A percentile compares a stretch with the other conserved stretches of the same genome.
Evolutionary conservation across 2,797 vertebrate species (phyloP).

Genomic region (Gallinago nigripennis): DNA sequence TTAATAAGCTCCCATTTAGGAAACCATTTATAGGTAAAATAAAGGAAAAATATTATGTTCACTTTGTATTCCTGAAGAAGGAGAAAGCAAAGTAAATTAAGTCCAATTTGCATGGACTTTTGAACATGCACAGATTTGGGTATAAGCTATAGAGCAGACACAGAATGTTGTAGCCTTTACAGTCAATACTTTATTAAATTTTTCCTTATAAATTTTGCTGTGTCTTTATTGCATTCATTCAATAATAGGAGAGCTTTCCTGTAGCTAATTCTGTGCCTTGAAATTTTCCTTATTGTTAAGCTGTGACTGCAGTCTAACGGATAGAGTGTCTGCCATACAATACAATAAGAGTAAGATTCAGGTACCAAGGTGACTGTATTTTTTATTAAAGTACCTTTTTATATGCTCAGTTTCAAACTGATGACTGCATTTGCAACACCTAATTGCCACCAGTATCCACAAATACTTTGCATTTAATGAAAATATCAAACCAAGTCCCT

Average conservation of each 20-base stretch:
- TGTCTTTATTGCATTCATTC: conserved; percentile 62
- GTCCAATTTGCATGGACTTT: conserved; percentile 60
- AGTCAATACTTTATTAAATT: conserved; percentile 72
- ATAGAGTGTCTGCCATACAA: not conserved
- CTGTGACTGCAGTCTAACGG: not conserved
- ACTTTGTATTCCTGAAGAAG: conserved; percentile 52
- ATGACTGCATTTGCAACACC: conserved; percentile 40
- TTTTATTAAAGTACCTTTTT: conserved; percentile 62
- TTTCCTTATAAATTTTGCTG: conserved; percentile 62
- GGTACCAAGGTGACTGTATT: conserved; percentile 42
- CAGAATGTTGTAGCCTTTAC: conserved; percentile 47
- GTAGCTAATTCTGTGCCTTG: conserved; percentile 44
- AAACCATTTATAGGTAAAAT: conserved; percentile 56
- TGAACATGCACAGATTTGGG: conserved; percentile 11
- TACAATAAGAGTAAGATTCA: not conserved
- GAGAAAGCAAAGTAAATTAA: conserved; percentile 55
- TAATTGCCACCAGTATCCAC: conserved; percentile 38
- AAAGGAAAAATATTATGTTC: conserved; percentile 27
- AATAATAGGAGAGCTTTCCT: conserved; percentile 52
- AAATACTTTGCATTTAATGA: conserved; percentile 51
- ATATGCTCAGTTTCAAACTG: conserved; percentile 30
- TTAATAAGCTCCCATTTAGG: conserved; percentile 48
- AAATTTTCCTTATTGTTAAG: conserved; percentile 47
- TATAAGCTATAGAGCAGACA: conserved; percentile 55
- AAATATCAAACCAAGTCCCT: conserved; percentile 16